Conservation (phyloP, 2,888 invertebrate species). For the Creontiades dilutus region DNA sequence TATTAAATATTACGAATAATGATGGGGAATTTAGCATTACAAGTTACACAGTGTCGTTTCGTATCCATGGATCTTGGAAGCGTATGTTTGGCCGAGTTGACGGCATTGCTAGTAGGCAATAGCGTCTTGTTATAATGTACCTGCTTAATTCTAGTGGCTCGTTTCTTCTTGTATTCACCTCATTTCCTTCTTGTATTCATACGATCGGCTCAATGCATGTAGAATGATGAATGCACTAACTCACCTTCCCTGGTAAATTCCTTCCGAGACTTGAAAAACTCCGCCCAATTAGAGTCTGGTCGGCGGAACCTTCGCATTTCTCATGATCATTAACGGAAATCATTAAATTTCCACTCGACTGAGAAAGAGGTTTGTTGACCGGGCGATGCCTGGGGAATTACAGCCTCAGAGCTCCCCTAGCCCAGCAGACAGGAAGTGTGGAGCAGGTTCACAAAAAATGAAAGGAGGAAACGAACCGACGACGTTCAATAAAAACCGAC, state of each 20-base stretch:
- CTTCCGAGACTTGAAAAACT: background rate
- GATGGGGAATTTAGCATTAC: no score
- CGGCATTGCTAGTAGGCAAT: no score
- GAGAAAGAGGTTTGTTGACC: slow-evolving; percentile 58
- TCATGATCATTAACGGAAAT: slow-evolving; percentile 64
- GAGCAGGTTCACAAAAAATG: background rate
- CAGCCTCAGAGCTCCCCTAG: background rate
- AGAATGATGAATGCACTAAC: no score
- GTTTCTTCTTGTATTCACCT: no score
- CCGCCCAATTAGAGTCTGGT: slow-evolving; percentile 26
- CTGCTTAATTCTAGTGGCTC: no score
- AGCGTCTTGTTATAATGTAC: no score
- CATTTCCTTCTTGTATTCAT: no score
- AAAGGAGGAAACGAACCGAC: background rate
- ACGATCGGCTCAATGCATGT: no score
- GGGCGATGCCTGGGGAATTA: slow-evolving; percentile 18
- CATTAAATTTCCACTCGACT: slow-evolving; percentile 58
- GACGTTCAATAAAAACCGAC: background rate
- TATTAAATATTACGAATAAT: no score
- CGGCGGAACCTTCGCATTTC: slow-evolving; percentile 22
- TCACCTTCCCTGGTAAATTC: background rate
- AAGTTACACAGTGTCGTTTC: no score
- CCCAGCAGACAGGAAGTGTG: slow-evolving; percentile 4
- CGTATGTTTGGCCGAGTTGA: no score
- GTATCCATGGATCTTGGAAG: no score